Evolutionary conservation across 2,797 vertebrate genomes (phyloP).

Genomic region (Decapterus maruadsi): DNA sequence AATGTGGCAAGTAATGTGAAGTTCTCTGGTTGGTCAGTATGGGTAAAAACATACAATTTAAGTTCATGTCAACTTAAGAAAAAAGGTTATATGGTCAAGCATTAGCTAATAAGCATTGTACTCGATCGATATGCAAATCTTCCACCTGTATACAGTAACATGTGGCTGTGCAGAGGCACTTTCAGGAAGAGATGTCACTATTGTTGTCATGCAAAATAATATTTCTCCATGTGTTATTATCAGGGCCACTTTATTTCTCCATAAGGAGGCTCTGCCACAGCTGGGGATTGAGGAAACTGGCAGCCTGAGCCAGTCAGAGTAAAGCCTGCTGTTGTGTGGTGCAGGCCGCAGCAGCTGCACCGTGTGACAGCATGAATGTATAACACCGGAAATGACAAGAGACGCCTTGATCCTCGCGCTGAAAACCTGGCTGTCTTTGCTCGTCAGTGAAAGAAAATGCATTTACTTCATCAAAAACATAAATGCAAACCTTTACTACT

Average conservation of each 20-base stretch:
- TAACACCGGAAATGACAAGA: not conserved
- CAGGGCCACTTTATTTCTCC: slow-evolving; percentile 28
- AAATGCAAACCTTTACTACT: not conserved
- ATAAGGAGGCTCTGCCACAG: slow-evolving; percentile 28
- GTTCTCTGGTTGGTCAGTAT: too few species aligned
- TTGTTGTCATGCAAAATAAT: slow-evolving; percentile 56
- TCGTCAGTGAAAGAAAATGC: not conserved
- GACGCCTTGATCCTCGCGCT: not conserved
- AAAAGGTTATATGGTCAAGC: too few species aligned
- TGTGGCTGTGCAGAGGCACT: not conserved
- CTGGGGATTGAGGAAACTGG: slow-evolving; percentile 39
- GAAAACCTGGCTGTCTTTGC: not conserved
- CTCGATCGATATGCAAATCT: not conserved
- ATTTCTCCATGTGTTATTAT: slow-evolving; percentile 58
- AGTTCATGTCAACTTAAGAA: too few species aligned
- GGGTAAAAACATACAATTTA: too few species aligned
- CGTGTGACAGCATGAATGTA: not conserved
- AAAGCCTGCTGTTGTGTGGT: not conserved
- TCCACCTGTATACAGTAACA: not conserved
- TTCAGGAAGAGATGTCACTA: slow-evolving; percentile 20
- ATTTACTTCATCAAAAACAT: not conserved
- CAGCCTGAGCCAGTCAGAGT: slow-evolving; percentile 32
- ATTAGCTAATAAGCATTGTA: too few species aligned
- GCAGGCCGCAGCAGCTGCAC: not conserved
- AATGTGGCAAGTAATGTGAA: too few species aligned